phyloP scores from a whole-genome alignment of 2,113 vertebrate genomes.

The Scalopus aquaticus region DNA sequence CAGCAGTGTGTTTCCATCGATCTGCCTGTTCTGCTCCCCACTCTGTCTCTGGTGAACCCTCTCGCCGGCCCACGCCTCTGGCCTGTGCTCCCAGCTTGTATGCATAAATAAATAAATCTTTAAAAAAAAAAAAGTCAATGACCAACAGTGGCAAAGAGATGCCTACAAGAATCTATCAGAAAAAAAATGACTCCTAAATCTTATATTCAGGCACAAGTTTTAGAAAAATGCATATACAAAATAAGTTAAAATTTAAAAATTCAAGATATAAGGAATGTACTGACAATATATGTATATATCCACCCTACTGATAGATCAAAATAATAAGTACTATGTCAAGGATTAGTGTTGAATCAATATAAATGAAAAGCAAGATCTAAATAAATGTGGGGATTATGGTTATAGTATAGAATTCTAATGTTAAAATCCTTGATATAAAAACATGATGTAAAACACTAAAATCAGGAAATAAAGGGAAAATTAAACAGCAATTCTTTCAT shows the following conservation, averaged over 20 bases:
- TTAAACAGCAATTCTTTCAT: neutral
- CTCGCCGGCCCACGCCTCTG: no score
- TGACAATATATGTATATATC: neutral
- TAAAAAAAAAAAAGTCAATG: neutral
- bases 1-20: no score
- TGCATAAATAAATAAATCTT: no score
- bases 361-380: conserved; percentile 2
- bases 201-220: neutral
- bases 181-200: neutral
- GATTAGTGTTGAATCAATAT: neutral
- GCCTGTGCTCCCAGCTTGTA: no score
- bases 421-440: neutral
- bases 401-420: neutral
- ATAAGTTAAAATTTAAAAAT: neutral
- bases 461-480: neutral
- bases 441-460: neutral
- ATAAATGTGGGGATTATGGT: neutral
- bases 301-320: neutral
- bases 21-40: no score
- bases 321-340: neutral
- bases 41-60: no score
- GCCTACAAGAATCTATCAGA: neutral
- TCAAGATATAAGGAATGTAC: neutral
- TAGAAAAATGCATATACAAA: neutral
- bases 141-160: neutral